Conservation (phyloP, 2,888 invertebrate species). For the Spilosoma lubricipeda region DNA sequence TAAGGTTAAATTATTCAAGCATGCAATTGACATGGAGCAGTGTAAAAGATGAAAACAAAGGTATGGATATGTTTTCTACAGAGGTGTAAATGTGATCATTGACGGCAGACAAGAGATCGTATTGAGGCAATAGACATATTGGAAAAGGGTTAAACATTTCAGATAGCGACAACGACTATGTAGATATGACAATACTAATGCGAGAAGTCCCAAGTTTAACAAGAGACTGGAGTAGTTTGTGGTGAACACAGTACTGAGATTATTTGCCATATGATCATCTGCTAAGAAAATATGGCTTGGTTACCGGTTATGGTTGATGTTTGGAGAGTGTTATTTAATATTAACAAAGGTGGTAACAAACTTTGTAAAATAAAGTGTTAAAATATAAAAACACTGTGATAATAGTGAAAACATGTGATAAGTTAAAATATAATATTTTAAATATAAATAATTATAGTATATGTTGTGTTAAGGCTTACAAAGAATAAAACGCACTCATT, state of each 20-base stretch:
- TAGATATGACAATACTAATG: constrained; percentile 99
- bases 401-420: neutral
- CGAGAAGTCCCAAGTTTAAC: constrained; percentile 99
- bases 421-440: neutral
- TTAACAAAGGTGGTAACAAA: neutral
- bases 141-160: constrained; percentile 97
- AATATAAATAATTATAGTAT: too few relatives aligned
- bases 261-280: constrained; percentile 94
- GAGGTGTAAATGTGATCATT: constrained; percentile 95
- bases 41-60: constrained; percentile 94
- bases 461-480: too few relatives aligned
- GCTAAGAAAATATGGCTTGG: neutral
- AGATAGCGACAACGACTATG: constrained; percentile 97
- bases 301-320: constrained; percentile 89
- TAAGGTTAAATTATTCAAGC: constrained; percentile 93
- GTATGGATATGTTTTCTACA: constrained; percentile 98
- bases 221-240: constrained; percentile 98
- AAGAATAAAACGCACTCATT: too few relatives aligned
- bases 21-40: constrained; percentile 91
- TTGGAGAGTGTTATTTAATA: neutral
- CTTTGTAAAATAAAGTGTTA: neutral
- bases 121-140: constrained; percentile 93
- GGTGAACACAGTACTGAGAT: constrained; percentile 99
- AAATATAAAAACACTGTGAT: neutral
- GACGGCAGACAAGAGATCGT: constrained; percentile 95